Percentiles rank a stretch among this genome's conserved stretches.
Evolutionary conservation across 1,140 invertebrate species (phyloP).

Genomic region (Drosophila teissieri): DNA sequence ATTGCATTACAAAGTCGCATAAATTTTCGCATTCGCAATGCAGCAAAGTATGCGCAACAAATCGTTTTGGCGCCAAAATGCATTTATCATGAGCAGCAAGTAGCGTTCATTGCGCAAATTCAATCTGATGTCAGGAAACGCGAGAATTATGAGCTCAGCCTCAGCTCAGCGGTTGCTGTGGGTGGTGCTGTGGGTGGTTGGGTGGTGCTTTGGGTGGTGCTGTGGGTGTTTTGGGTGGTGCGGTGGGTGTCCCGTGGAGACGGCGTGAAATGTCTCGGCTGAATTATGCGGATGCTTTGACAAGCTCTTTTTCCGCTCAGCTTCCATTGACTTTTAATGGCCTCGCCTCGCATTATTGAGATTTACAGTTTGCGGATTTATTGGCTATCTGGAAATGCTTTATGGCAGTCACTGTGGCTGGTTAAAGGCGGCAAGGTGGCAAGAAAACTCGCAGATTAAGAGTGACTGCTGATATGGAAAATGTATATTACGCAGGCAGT

Average conservation of each 20-base stretch:
- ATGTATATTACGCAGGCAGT: neutral
- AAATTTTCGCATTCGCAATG: constrained; percentile 55
- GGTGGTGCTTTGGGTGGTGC: neutral
- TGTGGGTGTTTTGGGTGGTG: neutral
- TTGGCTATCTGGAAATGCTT: constrained; percentile 39
- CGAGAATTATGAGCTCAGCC: constrained; percentile 66
- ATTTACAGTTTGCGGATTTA: constrained; percentile 49
- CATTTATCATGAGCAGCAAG: constrained; percentile 69
- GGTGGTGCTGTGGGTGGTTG: neutral
- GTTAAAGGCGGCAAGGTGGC: neutral
- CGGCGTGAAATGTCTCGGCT: constrained; percentile 36
- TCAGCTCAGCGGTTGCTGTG: constrained; percentile 1
- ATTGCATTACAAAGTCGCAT: constrained; percentile 79
- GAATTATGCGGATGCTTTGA: constrained; percentile 52
- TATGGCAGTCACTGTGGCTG: constrained; percentile 13
- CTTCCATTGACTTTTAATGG: constrained; percentile 51
- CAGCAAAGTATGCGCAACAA: constrained; percentile 72
- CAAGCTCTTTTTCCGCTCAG: constrained; percentile 52
- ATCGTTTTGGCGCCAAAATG: constrained; percentile 62
- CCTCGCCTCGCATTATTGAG: constrained; percentile 44
- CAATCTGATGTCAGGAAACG: constrained; percentile 62
- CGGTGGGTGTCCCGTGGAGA: neutral
- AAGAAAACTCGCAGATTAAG: neutral
- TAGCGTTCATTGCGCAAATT: constrained; percentile 68
- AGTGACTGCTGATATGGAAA: constrained; percentile 13